These are phyloP conservation scores for Hydrotaea cyrtoneurina DNA, from an alignment of 2,888 invertebrate genomes.

Conservation along the genomic window DNA sequence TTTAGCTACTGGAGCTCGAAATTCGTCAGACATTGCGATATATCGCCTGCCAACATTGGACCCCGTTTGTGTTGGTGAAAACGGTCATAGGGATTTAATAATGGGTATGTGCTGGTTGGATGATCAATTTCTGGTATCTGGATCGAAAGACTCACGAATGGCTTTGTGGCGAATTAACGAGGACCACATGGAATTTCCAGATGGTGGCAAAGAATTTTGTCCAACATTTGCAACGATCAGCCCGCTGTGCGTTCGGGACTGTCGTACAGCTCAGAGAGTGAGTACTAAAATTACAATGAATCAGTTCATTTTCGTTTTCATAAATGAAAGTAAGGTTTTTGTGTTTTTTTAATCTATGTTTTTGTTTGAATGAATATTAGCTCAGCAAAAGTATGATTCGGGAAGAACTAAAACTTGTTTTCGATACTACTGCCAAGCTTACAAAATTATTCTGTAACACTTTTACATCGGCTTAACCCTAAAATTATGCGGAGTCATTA, in stretches of 20 bases:
- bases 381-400: no score
- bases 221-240: conserved; percentile 83
- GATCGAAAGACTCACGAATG: conserved; percentile 94
- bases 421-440: no score
- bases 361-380: no score
- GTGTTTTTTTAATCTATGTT: no score
- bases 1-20: conserved; percentile 94
- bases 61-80: conserved; percentile 95
- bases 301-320: background rate
- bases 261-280: conserved; percentile 87
- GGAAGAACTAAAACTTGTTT: no score
- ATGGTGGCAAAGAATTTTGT: conserved; percentile 79
- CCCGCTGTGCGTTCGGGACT: conserved; percentile 88
- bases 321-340: no score
- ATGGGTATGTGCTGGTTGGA: conserved; percentile 97
- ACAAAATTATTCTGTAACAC: no score
- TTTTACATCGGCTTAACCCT: no score
- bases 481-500: no score
- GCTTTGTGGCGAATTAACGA: conserved; percentile 92
- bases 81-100: conserved; percentile 92
- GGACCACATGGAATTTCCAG: conserved; percentile 79
- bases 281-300: conserved; percentile 41
- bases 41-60: conserved; percentile 94
- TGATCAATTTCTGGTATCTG: conserved; percentile 96
- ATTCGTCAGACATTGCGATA: conserved; percentile 95